A percentile compares a stretch with the other conserved stretches of the same genome.
phyloP scores from a whole-genome alignment of 2,888 invertebrate species.

The Pristionchus maxplancki region DNA sequence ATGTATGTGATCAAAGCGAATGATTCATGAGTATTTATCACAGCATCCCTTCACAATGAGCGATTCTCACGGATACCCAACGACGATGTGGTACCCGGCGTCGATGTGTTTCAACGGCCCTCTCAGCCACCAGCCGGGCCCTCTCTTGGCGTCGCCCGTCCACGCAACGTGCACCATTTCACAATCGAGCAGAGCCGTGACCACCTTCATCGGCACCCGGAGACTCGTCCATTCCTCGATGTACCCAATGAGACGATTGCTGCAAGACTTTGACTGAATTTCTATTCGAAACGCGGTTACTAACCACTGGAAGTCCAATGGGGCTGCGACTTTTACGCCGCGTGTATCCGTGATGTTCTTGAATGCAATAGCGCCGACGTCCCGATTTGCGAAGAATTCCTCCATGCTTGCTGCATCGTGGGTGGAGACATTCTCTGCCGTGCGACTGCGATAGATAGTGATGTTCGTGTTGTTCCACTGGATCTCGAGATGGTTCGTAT shows the following conservation, averaged over 20 bases:
- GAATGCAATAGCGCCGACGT: neutral
- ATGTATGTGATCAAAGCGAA: neutral
- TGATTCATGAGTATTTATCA: neutral
- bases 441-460: neutral
- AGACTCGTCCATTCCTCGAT: neutral
- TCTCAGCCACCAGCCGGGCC: neutral
- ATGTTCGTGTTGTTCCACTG: neutral
- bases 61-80: neutral
- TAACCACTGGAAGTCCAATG: no score
- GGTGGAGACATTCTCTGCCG: neutral
- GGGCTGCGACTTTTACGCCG: no score
- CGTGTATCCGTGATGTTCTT: neutral
- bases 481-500: neutral
- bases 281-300: no score
- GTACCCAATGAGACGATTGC: neutral
- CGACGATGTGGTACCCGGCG: neutral
- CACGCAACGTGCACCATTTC: neutral
- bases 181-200: neutral
- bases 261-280: neutral
- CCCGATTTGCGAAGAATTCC: neutral
- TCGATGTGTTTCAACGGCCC: neutral
- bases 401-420: neutral
- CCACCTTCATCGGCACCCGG: neutral
- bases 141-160: neutral
- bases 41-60: neutral